These are phyloP conservation scores for Sclerurus mexicanus DNA, from an alignment of 2,113 vertebrate species.

Conservation along the genomic window DNA sequence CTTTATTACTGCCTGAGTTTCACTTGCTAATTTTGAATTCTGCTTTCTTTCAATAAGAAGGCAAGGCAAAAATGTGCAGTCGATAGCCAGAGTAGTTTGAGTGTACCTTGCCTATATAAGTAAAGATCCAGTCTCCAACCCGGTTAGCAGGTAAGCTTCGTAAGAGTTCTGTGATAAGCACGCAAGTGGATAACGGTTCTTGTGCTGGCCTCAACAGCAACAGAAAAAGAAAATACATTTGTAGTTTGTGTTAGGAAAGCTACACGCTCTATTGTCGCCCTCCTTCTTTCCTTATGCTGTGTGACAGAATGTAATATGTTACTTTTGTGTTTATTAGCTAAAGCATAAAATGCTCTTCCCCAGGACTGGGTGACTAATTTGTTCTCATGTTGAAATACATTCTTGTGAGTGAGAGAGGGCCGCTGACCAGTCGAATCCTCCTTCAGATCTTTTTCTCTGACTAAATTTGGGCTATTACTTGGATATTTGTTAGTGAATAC, in stretches of 20 bases:
- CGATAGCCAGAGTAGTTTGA: background rate
- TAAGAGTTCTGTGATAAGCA: background rate
- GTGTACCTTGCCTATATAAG: background rate
- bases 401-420: background rate
- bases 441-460: background rate
- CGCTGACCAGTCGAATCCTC: background rate
- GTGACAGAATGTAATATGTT: background rate
- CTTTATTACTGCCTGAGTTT: background rate
- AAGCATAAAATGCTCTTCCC: background rate
- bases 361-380: background rate
- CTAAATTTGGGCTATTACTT: background rate
- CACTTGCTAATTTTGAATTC: background rate
- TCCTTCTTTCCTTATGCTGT: background rate
- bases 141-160: background rate
- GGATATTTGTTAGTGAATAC: background rate
- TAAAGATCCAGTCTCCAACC: background rate
- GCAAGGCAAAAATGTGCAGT: background rate
- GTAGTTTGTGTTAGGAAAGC: background rate
- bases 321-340: background rate
- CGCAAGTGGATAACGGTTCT: background rate
- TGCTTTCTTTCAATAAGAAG: background rate
- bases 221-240: background rate
- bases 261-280: fast-evolving
- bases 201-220: background rate
- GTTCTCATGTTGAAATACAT: background rate